A percentile compares a stretch with the other conserved stretches of the same genome.
These are phyloP conservation scores for Nemoura dubitans DNA, from an alignment of 2,888 invertebrate species.

Conservation along the genomic window DNA sequence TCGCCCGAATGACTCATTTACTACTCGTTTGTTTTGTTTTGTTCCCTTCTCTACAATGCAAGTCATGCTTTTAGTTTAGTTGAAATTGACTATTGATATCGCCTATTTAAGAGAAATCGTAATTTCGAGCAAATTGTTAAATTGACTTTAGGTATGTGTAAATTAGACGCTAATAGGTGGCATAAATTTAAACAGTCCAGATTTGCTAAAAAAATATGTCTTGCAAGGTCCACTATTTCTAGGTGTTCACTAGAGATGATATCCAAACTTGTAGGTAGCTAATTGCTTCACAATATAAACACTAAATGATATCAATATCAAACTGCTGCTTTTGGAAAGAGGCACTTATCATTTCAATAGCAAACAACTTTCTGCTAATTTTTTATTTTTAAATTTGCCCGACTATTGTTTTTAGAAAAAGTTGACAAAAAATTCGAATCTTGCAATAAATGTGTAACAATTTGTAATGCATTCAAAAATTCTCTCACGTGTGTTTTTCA, in stretches of 20 bases:
- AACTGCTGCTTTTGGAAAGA: too few species aligned
- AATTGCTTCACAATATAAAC: too few species aligned
- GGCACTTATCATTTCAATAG: too few species aligned
- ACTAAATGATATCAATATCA: too few species aligned
- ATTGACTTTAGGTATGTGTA: too few species aligned
- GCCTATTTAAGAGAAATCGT: background rate
- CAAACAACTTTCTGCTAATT: too few species aligned
- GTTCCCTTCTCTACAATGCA: background rate
- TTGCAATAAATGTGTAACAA: background rate
- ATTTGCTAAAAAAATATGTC: too few species aligned
- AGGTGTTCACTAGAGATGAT: too few species aligned
- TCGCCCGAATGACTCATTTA: background rate
- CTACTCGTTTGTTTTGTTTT: background rate
- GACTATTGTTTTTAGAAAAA: background rate
- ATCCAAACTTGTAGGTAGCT: too few species aligned
- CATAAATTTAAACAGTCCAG: too few species aligned
- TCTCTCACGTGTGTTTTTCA: background rate
- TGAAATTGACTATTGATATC: background rate
- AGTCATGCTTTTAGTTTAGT: conserved; percentile 2
- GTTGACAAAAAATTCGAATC: background rate
- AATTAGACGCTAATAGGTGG: too few species aligned
- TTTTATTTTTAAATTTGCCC: background rate
- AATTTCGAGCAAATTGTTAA: background rate
- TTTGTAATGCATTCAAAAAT: background rate
- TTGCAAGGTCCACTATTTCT: too few species aligned